Evolutionary conservation across 2,797 vertebrate genomes (phyloP).

Genomic region (Orestias chungarensis): DNA sequence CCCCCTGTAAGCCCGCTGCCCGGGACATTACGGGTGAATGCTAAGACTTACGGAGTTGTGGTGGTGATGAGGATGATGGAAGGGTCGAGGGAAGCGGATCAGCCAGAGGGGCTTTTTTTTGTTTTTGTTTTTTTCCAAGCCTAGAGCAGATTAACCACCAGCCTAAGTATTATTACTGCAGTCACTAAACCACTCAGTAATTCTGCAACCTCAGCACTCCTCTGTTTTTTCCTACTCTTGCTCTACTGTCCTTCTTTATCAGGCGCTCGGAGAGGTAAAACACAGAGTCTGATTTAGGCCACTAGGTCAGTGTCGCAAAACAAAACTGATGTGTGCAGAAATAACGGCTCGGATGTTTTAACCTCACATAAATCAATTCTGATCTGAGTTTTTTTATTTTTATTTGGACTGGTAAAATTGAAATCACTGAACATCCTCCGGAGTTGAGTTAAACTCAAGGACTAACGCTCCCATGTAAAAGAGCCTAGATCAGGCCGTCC

Average conservation of each 20-base stretch:
- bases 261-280: constrained; percentile 35
- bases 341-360: background rate
- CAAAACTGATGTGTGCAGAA: background rate
- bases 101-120: constrained; percentile 61
- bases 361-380: too few relatives aligned
- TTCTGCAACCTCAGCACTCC: constrained; percentile 67
- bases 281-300: constrained; percentile 19
- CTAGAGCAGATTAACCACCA: constrained; percentile 74
- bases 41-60: constrained; percentile 28
- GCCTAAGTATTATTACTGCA: constrained; percentile 75
- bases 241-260: constrained; percentile 48
- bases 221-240: constrained; percentile 44
- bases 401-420: too few relatives aligned
- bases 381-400: too few relatives aligned
- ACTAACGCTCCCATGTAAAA: too few relatives aligned
- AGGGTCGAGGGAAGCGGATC: constrained; percentile 64
- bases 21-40: constrained; percentile 46
- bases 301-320: constrained; percentile 22
- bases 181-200: constrained; percentile 70
- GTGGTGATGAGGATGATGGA: constrained; percentile 25
- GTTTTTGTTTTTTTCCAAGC: constrained; percentile 31
- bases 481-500: too few relatives aligned
- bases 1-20: constrained; percentile 35
- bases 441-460: too few relatives aligned
- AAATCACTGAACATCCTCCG: too few relatives aligned